Conservation (phyloP, 2,797 vertebrate species). For the Melanotaenia maccullochi region DNA sequence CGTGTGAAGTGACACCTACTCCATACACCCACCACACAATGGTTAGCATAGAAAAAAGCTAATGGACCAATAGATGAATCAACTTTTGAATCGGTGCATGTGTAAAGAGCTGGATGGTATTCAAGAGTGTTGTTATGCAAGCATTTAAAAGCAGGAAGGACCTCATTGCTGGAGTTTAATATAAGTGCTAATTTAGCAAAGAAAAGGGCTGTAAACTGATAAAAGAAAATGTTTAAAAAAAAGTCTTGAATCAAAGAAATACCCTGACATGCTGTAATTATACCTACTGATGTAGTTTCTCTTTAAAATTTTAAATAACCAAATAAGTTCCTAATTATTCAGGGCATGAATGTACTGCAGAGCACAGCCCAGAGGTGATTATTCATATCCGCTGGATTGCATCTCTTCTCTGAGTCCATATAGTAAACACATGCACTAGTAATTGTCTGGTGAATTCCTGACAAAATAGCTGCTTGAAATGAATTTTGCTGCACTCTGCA, state of each 20-base stretch:
- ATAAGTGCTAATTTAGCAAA: background rate
- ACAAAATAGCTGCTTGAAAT: slow-evolving; percentile 14
- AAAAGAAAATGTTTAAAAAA: too few relatives aligned
- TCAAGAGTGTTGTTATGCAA: slow-evolving; percentile 47
- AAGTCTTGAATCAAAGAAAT: background rate
- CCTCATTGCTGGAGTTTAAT: slow-evolving; percentile 1
- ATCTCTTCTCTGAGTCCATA: background rate
- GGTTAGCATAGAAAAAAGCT: slow-evolving; percentile 42
- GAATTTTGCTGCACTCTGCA: background rate
- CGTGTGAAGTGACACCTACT: slow-evolving; percentile 64
- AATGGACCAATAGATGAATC: slow-evolving; percentile 56
- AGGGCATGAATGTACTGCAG: background rate
- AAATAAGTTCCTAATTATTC: background rate
- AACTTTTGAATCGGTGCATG: slow-evolving; percentile 51
- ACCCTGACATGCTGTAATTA: background rate
- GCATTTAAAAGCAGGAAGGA: slow-evolving; percentile 42
- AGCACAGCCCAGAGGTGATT: slow-evolving; percentile 3
- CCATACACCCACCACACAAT: slow-evolving; percentile 57
- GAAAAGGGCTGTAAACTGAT: background rate
- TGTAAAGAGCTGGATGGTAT: slow-evolving; percentile 42
- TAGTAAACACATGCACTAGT: background rate
- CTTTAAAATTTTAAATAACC: background rate
- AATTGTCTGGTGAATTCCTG: slow-evolving; percentile 1
- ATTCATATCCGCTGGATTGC: too few relatives aligned
- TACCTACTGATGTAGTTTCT: background rate